These are phyloP conservation scores for Rattus norvegicus DNA, from an alignment of 2,113 vertebrate genomes.

Conservation along the genomic window DNA sequence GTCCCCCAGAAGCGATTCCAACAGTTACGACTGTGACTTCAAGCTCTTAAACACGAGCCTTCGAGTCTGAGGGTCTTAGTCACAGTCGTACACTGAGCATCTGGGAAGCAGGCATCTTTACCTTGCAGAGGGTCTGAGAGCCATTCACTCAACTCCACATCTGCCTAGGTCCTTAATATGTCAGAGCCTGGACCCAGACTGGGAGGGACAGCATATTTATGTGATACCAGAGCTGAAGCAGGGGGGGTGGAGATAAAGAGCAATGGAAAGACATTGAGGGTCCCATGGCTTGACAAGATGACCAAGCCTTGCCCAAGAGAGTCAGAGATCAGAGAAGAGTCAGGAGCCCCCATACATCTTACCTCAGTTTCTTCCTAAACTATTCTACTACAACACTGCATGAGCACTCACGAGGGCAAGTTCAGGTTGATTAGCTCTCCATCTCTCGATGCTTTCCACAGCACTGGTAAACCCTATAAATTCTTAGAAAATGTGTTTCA, in stretches of 20 bases:
- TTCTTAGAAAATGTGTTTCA: not conserved
- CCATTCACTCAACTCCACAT: not conserved
- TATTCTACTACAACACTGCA: not conserved
- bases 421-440: slow-evolving; percentile 1
- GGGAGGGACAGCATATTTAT: not conserved
- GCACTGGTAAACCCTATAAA: not conserved
- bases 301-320: not conserved
- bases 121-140: not conserved
- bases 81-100: not conserved
- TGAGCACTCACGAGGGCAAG: not conserved
- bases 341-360: not conserved
- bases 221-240: not conserved
- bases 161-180: not conserved
- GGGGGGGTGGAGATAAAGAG: not conserved
- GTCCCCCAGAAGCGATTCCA: not conserved
- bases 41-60: not conserved
- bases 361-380: slow-evolving; percentile 11
- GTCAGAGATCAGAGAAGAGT: not conserved
- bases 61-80: not conserved
- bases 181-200: not conserved
- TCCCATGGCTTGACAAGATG: not conserved
- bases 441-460: not conserved
- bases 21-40: not conserved
- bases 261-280: too few species aligned
- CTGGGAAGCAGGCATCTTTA: not conserved